Base-by-base conservation (phyloP, 2,888 invertebrate genomes). In the Lasioglossum villosulum region DNA sequence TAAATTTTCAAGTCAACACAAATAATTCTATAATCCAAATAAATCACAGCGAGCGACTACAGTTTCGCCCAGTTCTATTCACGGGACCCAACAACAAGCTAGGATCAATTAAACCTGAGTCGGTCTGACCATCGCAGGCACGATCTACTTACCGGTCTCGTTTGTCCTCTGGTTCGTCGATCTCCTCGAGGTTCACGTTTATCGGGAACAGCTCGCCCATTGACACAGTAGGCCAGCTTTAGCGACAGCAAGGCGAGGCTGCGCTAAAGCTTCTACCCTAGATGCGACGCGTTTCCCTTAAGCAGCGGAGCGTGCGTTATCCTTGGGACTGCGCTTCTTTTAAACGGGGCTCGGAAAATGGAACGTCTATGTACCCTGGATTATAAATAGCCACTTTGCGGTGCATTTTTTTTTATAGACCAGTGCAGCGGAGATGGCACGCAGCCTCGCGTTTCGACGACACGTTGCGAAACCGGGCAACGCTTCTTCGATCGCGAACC, bases 311-410 rank as follows among this genome's bases (percentile, higher is more conserved):
- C 86, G 83, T 75, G 42, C 71, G 66, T 52, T 70, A 86, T 86
- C 86, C 86, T 87, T 87, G 83, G 75, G 79, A 76, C 66, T 80
- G 86, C 77, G 74, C 82, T 82, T 79, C 86, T 86, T 86, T 86
- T 76, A 82, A 86, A 82, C 77, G 52, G 77, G 14, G 52, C 78
- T 70, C 75, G 85, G 71, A 86, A 84, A 85, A 86, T 86, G 82
- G 86, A 72, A 82, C 86, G 76, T 86, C 68, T 82, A 86, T 79
- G 86, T 74, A 42, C 76, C 63, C 73, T 16, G 75, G 70, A 48
- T 86, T 86, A 86, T 86, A 86, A 86, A 86, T 86, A 86, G 75
- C 78, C 48, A 59, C 70, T 34, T 39, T 63, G 59, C 68, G 73
- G 71, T 75, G 48, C 70, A 74, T 52, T 82, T 77, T 68, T 68